A percentile compares a stretch with the other conserved stretches of the same genome.
Evolutionary conservation across 1,140 invertebrate genomes (phyloP).

Genomic region (Nautilus pompilius): DNA sequence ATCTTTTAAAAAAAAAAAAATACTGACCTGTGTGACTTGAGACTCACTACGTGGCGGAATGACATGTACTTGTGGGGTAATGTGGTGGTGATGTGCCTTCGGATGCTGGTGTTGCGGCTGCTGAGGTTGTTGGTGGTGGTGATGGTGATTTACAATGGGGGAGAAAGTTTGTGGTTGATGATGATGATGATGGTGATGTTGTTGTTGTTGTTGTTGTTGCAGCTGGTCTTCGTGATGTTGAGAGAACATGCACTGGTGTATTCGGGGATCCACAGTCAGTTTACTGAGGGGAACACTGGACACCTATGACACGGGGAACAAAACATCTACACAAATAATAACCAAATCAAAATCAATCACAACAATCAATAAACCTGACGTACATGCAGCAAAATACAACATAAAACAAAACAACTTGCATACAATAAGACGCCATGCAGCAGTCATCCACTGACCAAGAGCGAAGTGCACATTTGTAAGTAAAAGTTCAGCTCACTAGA

Average conservation of each 20-base stretch:
- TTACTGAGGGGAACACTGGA: conserved; percentile 1
- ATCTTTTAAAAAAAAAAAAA: too few relatives aligned
- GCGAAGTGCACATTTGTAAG: too few relatives aligned
- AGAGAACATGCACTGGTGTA: not conserved
- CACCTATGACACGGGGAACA: conserved; percentile 5
- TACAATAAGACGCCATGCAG: too few relatives aligned
- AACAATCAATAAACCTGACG: too few relatives aligned
- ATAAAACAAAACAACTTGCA: too few relatives aligned
- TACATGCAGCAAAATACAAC: too few relatives aligned
- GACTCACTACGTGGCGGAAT: conserved; percentile 2
- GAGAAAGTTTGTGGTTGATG: conserved; percentile 1
- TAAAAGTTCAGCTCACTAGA: too few relatives aligned
- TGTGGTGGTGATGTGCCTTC: not conserved
- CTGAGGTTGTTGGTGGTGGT: conserved; percentile 24
- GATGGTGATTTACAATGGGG: conserved; percentile 7
- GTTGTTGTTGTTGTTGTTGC: conserved; percentile 45
- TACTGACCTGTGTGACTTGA: not conserved
- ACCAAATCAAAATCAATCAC: too few relatives aligned
- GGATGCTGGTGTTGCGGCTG: conserved; percentile 6
- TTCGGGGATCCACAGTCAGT: not conserved
- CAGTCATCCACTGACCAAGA: too few relatives aligned
- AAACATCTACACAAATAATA: not conserved
- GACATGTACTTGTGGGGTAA: conserved; percentile 6
- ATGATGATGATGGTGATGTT: conserved; percentile 8
- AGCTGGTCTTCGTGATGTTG: conserved; percentile 52